Percentiles rank a stretch among this genome's conserved stretches.
Evolutionary conservation across 2,888 invertebrate species (phyloP).

Genomic region (Atrina japonica): DNA sequence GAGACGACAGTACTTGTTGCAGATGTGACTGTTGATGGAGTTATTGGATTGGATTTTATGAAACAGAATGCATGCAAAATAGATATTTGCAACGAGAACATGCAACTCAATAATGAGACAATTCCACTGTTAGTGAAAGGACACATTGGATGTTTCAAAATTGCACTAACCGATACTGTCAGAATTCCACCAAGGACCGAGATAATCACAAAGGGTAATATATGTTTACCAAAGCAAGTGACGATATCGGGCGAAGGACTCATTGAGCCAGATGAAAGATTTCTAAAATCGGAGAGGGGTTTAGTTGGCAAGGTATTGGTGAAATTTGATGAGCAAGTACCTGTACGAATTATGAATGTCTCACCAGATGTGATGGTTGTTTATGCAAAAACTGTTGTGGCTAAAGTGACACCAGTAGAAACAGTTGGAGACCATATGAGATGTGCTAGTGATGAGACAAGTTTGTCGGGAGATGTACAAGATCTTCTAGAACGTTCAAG

Average conservation of each 20-base stretch:
- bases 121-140: background rate
- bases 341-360: conserved; percentile 10
- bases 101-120: too few species aligned
- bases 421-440: background rate
- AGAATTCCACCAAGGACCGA: conserved; percentile 4
- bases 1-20: conserved; percentile 1
- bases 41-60: too few species aligned
- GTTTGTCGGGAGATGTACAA: background rate
- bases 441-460: background rate
- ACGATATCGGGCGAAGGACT: background rate
- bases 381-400: conserved; percentile 3
- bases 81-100: too few species aligned
- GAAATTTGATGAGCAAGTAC: background rate
- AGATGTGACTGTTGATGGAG: too few species aligned
- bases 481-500: background rate
- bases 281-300: background rate
- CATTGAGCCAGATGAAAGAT: background rate
- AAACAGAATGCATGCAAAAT: too few species aligned
- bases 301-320: conserved; percentile 2
- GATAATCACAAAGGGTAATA: background rate
- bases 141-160: conserved; percentile 1
- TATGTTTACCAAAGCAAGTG: background rate
- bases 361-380: background rate
- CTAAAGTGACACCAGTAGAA: conserved; percentile 1
- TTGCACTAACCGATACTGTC: background rate